Base-by-base conservation (phyloP, 1,140 invertebrate genomes). In the Zaprionus vittiger region DNA sequence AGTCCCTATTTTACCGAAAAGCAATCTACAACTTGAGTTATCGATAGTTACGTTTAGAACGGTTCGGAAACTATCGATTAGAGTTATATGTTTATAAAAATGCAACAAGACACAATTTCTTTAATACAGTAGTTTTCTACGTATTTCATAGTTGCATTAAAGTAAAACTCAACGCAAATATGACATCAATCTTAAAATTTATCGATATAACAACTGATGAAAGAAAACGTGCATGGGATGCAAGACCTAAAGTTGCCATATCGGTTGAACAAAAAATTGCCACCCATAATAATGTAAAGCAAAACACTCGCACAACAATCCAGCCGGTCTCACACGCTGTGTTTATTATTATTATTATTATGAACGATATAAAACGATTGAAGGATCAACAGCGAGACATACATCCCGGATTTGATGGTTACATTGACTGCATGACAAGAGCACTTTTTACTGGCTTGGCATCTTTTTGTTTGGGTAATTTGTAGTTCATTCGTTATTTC, bases 371-470 rank as follows among this genome's bases (percentile, higher is more conserved):
- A 14, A 93, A 85, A 49, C 72, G 76, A 37, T 72, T 93, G 28
- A 93, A 93, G 76, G 91, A 93, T 6, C 86, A 93, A 61, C 93
- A 94, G 67, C 91, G 91, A 26, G 92, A 93, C 26, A 93, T 91
- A 70, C 93, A 94, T 82, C 94, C 94, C 17, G 94, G 93, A 14
- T 94, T 94, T 86, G 93, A 93, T 75, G 92, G 91, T 1, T 94
- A 94, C 67, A 81, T 94, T 22, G 93, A 94, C 79, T 94, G 94
- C 78, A 94, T 94, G 93, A 94, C 93, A 20, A 90, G 94, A 70
- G 87, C 93, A 11, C 78, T 94, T 2, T 92, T 94, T 38, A 93
- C 93, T 3, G 94, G 94, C 6, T 55, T 94, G 5, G 91, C 94
- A 44, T 77, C 92, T 3, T 94, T 94, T 72, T 93, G 93, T 54